phyloP scores from a whole-genome alignment of 2,888 invertebrate genomes.

The Eilema caniola region DNA sequence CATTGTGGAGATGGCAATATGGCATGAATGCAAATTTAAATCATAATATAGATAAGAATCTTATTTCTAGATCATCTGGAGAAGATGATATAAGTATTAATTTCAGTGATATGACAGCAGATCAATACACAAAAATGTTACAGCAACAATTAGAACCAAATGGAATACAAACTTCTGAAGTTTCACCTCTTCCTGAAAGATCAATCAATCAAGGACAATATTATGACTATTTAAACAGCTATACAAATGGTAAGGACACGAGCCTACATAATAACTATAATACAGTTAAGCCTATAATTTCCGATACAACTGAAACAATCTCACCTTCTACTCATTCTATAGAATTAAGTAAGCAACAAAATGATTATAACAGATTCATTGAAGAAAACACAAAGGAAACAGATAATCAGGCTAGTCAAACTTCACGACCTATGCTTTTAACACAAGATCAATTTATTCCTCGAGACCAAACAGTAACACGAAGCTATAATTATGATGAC shows the following conservation, averaged over 20 bases:
- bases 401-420: constrained; percentile 28
- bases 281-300: constrained; percentile 23
- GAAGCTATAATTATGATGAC: constrained; percentile 70
- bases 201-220: constrained; percentile 25
- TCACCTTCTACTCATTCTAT: constrained; percentile 20
- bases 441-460: constrained; percentile 66
- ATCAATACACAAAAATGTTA: constrained; percentile 77
- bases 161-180: constrained; percentile 41
- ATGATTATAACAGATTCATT: constrained; percentile 17
- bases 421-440: constrained; percentile 59
- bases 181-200: constrained; percentile 26
- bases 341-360: constrained; percentile 25
- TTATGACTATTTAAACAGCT: constrained; percentile 31
- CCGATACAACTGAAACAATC: constrained; percentile 31
- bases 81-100: constrained; percentile 79
- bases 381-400: constrained; percentile 17
- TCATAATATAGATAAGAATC: constrained; percentile 69
- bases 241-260: constrained; percentile 30
- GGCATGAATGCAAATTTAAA: constrained; percentile 71
- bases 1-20: constrained; percentile 82
- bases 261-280: constrained; percentile 28
- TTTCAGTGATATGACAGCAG: constrained; percentile 79
- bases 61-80: constrained; percentile 78
- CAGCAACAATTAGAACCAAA: constrained; percentile 66
- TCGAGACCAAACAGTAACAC: constrained; percentile 67